These are phyloP conservation scores for Diplazon laetatorius DNA, from an alignment of 2,888 invertebrate genomes.

Conservation along the genomic window DNA sequence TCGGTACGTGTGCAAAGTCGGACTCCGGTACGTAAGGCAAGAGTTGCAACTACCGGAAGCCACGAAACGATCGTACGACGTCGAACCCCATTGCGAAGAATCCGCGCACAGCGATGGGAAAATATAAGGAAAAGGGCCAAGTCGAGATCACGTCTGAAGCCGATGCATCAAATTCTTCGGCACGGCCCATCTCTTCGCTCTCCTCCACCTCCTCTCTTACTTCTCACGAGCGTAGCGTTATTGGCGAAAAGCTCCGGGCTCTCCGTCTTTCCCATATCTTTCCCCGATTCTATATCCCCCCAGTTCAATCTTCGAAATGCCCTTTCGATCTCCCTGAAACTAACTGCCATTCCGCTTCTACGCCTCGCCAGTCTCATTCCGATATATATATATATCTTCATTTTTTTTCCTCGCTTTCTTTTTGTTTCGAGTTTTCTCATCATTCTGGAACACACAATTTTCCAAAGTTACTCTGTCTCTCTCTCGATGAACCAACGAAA, in stretches of 20 bases:
- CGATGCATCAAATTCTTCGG: conserved; percentile 52
- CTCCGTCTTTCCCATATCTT: conserved; percentile 29
- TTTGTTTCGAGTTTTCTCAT: conserved; percentile 11
- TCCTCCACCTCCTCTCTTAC: no score
- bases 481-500: no score
- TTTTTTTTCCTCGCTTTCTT: background rate
- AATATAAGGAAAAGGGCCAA: conserved; percentile 9
- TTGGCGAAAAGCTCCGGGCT: conserved; percentile 24
- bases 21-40: background rate
- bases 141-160: conserved; percentile 53
- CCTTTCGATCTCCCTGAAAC: conserved; percentile 19
- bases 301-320: conserved; percentile 38
- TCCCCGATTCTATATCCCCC: conserved; percentile 16
- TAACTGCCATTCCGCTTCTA: conserved; percentile 15
- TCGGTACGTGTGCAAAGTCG: background rate
- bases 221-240: background rate
- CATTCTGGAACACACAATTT: background rate
- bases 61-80: conserved; percentile 17
- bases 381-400: no score
- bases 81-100: conserved; percentile 16
- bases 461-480: no score
- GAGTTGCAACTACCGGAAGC: conserved; percentile 8
- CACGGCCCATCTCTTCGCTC: background rate
- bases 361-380: background rate
- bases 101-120: conserved; percentile 3